Evolutionary conservation across 1,140 invertebrate genomes (phyloP).

Genomic region (Coptotermes formosanus): DNA sequence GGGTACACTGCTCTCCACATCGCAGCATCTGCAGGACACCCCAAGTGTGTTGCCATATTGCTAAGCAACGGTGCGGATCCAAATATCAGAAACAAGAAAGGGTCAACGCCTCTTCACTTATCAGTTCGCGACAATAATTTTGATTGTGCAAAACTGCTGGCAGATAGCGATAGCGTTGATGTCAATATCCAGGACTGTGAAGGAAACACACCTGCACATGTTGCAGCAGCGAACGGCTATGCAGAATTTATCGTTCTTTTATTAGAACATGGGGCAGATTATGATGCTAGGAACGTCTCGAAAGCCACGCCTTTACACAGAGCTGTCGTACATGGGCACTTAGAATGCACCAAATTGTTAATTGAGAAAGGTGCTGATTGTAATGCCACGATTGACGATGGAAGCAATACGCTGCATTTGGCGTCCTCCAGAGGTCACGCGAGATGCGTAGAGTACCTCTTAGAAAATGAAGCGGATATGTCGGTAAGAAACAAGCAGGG

Average conservation of each 20-base stretch:
- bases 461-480: background rate
- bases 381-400: slow-evolving; percentile 71
- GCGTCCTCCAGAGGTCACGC: background rate
- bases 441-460: background rate
- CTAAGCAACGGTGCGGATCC: background rate
- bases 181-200: slow-evolving; percentile 59
- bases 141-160: slow-evolving; percentile 44
- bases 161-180: slow-evolving; percentile 60
- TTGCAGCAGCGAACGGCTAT: slow-evolving; percentile 48
- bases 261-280: slow-evolving; percentile 21
- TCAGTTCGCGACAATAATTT: background rate
- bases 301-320: slow-evolving; percentile 39
- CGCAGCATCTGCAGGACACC: background rate
- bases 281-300: background rate
- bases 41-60: background rate
- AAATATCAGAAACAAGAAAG: background rate
- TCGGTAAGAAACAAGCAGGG: background rate
- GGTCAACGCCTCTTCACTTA: background rate
- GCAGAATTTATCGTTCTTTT: slow-evolving; percentile 38
- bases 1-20: background rate
- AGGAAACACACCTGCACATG: slow-evolving; percentile 61
- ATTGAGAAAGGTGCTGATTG: slow-evolving; percentile 62
- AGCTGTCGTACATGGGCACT: slow-evolving; percentile 40
- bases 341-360: slow-evolving; percentile 49
- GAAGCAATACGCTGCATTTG: slow-evolving; percentile 63